These are phyloP conservation scores for Cecidostiba fungosa DNA, from an alignment of 2,888 invertebrate genomes.

Conservation along the genomic window DNA sequence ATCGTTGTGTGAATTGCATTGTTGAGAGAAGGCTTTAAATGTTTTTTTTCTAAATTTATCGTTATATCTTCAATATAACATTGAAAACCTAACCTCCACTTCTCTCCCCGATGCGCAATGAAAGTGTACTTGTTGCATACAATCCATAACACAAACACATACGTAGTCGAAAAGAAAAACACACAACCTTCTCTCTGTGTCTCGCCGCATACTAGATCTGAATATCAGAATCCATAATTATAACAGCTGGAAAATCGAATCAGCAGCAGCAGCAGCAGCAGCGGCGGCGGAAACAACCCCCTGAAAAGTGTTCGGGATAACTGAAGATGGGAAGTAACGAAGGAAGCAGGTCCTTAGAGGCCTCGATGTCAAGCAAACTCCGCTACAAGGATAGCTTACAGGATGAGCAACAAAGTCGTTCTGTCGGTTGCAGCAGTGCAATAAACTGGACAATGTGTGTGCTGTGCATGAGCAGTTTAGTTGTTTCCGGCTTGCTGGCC, in stretches of 20 bases:
- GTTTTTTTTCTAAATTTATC: neutral
- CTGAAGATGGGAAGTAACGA: conserved; percentile 61
- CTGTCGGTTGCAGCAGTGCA: conserved; percentile 71
- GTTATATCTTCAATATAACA: neutral
- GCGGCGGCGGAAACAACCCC: no score
- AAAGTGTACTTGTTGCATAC: neutral
- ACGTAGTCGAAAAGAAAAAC: neutral
- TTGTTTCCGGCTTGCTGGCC: conserved; percentile 73
- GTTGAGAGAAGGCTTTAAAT: neutral
- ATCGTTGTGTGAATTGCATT: neutral
- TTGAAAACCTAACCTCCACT: neutral
- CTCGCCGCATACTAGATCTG: neutral
- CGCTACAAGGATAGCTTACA: conserved; percentile 64
- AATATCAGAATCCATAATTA: neutral
- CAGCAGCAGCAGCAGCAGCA: no score
- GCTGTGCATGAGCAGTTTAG: conserved; percentile 75
- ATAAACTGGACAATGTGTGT: conserved; percentile 75
- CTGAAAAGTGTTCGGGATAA: conserved; percentile 19
- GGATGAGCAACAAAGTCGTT: conserved; percentile 66
- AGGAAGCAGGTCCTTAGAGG: conserved; percentile 67
- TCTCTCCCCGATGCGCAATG: neutral
- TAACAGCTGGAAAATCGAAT: neutral
- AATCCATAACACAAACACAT: neutral
- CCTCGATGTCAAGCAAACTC: conserved; percentile 72
- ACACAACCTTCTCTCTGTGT: conserved; percentile 45